Percentiles rank a stretch among this genome's conserved stretches.
Evolutionary conservation across 2,888 invertebrate species (phyloP).

Genomic region (Liopterus haemorrhoidalis): DNA sequence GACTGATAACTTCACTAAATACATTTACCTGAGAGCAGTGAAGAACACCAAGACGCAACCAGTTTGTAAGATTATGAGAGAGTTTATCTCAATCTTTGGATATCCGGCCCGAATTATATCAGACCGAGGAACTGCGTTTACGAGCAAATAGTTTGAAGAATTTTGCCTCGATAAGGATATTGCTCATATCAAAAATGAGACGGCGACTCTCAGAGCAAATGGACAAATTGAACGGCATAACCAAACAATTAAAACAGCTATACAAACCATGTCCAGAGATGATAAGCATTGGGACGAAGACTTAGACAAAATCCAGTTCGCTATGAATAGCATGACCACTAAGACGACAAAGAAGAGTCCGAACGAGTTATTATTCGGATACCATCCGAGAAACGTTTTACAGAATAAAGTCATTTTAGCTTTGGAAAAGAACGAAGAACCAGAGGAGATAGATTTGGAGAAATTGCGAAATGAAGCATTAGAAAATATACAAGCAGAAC

Average conservation of each 20-base stretch:
- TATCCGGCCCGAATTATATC: too few species aligned
- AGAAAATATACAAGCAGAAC: too few species aligned
- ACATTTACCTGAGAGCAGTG: conserved; percentile 35
- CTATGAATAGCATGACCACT: conserved; percentile 33
- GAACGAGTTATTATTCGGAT: conserved; percentile 32
- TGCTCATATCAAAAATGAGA: background rate
- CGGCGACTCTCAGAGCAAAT: conserved; percentile 26
- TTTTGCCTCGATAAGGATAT: conserved; percentile 2
- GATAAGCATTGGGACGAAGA: conserved; percentile 35
- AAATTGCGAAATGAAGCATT: too few species aligned
- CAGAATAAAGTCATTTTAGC: too few species aligned
- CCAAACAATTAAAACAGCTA: conserved; percentile 32
- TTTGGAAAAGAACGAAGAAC: too few species aligned
- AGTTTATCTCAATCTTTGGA: too few species aligned
- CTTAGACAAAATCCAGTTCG: conserved; percentile 34
- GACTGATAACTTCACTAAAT: conserved; percentile 41
- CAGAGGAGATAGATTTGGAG: too few species aligned
- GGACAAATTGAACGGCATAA: conserved; percentile 35
- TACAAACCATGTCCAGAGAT: conserved; percentile 29
- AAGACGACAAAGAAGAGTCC: conserved; percentile 32
- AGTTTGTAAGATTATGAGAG: conserved; percentile 32
- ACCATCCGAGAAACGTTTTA: too few species aligned
- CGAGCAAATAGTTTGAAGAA: too few species aligned
- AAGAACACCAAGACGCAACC: conserved; percentile 33
- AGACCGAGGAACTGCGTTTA: too few species aligned